Evolutionary conservation across 1,140 invertebrate genomes (phyloP).

Genomic region (Colletes latitarsis): DNA sequence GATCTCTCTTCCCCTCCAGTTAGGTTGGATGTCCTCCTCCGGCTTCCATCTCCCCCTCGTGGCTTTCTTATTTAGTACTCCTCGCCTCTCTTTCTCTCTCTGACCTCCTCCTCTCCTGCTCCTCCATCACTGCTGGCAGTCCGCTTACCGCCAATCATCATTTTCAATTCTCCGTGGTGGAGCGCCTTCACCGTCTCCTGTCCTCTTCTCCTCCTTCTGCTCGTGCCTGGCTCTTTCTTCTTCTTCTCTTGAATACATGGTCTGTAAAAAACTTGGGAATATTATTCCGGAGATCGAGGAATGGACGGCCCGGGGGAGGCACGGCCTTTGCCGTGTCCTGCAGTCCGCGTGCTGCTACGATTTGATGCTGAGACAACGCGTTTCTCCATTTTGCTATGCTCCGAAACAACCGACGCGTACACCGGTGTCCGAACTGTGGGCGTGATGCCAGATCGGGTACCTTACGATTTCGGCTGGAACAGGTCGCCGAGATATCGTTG

Average conservation of each 20-base stretch:
- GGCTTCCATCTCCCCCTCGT: conserved; percentile 35
- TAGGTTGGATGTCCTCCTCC: conserved; percentile 62
- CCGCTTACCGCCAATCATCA: conserved; percentile 78
- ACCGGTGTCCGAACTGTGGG: conserved; percentile 13
- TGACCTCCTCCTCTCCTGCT: conserved; percentile 11
- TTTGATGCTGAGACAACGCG: conserved; percentile 49
- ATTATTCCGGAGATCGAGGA: conserved; percentile 65
- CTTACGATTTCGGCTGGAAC: conserved; percentile 9
- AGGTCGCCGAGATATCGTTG: conserved; percentile 13
- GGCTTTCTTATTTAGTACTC: conserved; percentile 66
- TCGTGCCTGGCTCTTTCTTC: conserved; percentile 5
- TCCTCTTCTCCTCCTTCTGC: conserved; percentile 19
- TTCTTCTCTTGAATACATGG: conserved; percentile 50
- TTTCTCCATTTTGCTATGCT: conserved; percentile 26
- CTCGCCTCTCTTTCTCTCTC: conserved; percentile 26
- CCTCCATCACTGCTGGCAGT: conserved; percentile 59
- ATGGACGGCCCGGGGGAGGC: conserved; percentile 41
- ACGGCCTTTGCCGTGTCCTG: conserved; percentile 22
- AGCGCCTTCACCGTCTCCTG: conserved; percentile 60
- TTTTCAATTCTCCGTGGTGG: conserved; percentile 78
- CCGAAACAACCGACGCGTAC: not conserved
- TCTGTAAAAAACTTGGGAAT: conserved; percentile 62
- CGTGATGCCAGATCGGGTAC: conserved; percentile 21
- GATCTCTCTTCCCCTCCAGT: conserved; percentile 37
- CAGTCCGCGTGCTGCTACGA: conserved; percentile 57